Evolutionary conservation across 2,888 invertebrate species (phyloP).

Genomic region (Drosophila demipolita): DNA sequence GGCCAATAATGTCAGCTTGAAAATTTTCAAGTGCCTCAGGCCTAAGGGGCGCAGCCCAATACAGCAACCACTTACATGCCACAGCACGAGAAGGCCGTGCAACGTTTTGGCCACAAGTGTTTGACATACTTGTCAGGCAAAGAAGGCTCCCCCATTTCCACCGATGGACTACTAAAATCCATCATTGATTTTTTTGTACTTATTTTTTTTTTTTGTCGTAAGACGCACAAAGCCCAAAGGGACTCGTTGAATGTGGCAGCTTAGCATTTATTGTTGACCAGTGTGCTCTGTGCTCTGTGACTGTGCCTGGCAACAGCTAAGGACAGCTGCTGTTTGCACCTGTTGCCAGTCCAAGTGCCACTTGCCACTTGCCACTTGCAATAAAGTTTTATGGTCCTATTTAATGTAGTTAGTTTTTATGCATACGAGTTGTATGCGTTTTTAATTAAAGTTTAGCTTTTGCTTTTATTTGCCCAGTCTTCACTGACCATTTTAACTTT

Average conservation of each 20-base stretch:
- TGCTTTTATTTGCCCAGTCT: constrained; percentile 23
- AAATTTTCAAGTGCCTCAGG: constrained; percentile 59
- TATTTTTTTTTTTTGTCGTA: not conserved
- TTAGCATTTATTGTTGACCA: constrained; percentile 21
- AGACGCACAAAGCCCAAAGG: constrained; percentile 1
- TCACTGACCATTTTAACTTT: constrained; percentile 11
- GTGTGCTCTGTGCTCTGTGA: constrained; percentile 39
- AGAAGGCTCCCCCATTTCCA: constrained; percentile 8
- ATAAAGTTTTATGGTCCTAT: constrained; percentile 9
- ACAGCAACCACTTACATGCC: constrained; percentile 16
- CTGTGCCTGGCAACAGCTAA: constrained; percentile 42
- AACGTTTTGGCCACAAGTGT: constrained; percentile 64
- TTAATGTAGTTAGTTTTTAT: constrained; percentile 50
- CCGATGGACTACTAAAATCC: constrained; percentile 11
- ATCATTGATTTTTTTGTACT: constrained; percentile 55
- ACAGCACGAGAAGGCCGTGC: constrained; percentile 29
- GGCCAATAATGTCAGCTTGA: constrained; percentile 37
- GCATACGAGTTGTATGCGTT: constrained; percentile 21
- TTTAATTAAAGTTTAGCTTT: constrained; percentile 43
- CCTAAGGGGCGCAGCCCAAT: constrained; percentile 29
- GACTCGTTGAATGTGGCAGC: constrained; percentile 8
- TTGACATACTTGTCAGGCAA: constrained; percentile 57
- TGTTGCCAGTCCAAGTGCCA: constrained; percentile 50
- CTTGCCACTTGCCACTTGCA: constrained; percentile 7
- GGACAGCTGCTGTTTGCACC: constrained; percentile 37